phyloP scores from a whole-genome alignment of 2,888 invertebrate species.

The Caenorhabditis sp. region DNA sequence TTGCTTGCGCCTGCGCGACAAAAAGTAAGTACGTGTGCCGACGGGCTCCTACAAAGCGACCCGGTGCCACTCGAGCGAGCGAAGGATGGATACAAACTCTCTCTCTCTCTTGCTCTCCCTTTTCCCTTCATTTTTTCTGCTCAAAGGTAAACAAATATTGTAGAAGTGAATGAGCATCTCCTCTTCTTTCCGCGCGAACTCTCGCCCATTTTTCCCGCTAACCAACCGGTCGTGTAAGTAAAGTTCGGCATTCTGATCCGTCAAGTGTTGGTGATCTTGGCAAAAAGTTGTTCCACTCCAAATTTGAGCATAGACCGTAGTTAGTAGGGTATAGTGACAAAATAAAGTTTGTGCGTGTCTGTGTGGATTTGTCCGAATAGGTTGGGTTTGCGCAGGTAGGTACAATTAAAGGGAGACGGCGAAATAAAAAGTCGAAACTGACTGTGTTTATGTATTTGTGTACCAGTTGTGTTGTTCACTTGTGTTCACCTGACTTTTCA shows the following conservation, averaged over 20 bases:
- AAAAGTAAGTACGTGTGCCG: conserved; percentile 24
- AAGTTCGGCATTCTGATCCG: conserved; percentile 49
- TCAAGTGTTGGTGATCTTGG: conserved; percentile 17
- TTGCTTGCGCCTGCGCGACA: background rate
- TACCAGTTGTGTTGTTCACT: conserved; percentile 43
- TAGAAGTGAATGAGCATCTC: conserved; percentile 54
- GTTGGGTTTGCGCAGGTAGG: conserved; percentile 5
- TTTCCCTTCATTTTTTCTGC: conserved; percentile 5
- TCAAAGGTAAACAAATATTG: conserved; percentile 58
- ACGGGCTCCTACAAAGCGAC: conserved; percentile 33
- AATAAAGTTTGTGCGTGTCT: background rate
- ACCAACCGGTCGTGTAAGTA: conserved; percentile 61
- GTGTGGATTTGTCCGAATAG: background rate
- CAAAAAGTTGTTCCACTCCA: conserved; percentile 11
- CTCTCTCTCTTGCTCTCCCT: conserved; percentile 13
- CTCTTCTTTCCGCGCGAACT: conserved; percentile 7
- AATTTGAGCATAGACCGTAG: conserved; percentile 43
- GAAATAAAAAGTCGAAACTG: conserved; percentile 35
- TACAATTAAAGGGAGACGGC: conserved; percentile 43
- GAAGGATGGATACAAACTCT: conserved; percentile 44
- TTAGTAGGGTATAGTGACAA: too few relatives aligned
- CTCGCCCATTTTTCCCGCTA: conserved; percentile 8
- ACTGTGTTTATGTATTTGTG: conserved; percentile 37
- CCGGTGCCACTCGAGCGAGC: conserved; percentile 45
- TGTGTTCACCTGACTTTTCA: conserved; percentile 10